Percentiles rank a stretch among this genome's conserved stretches.
These are phyloP conservation scores for Callyntrura sp. DNA, from an alignment of 2,888 invertebrate genomes.

Conservation along the genomic window DNA sequence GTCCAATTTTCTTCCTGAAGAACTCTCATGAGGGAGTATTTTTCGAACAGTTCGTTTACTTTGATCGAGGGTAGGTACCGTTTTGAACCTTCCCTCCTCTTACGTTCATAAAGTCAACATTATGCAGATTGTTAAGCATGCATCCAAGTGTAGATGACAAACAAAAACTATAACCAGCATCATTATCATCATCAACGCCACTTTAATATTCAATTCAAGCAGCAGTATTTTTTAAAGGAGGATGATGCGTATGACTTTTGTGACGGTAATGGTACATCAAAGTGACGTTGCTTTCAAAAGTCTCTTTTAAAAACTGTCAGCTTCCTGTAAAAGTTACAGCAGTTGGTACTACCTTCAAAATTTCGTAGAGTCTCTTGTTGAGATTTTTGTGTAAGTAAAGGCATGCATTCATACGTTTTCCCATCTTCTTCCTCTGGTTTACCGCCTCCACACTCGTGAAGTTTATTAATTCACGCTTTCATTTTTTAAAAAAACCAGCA, in stretches of 20 bases:
- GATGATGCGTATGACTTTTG: slow-evolving; percentile 56
- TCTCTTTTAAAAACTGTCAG: slow-evolving; percentile 4
- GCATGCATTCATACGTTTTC: slow-evolving; percentile 8
- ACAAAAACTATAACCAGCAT: slow-evolving; percentile 24
- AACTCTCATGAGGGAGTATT: slow-evolving; percentile 36
- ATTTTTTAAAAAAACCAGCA: slow-evolving; percentile 58
- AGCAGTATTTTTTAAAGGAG: not conserved
- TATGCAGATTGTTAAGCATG: slow-evolving; percentile 67
- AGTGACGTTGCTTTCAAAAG: slow-evolving; percentile 50
- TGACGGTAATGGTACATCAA: slow-evolving; percentile 45
- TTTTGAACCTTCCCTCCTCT: slow-evolving; percentile 10
- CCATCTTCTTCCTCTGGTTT: slow-evolving; percentile 55
- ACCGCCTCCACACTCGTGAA: slow-evolving; percentile 61
- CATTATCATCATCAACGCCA: slow-evolving; percentile 1
- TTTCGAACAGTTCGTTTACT: slow-evolving; percentile 66
- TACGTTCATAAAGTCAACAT: not conserved
- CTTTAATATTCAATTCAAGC: not conserved
- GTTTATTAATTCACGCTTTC: slow-evolving; percentile 75
- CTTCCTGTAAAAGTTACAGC: slow-evolving; percentile 42
- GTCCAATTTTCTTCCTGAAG: slow-evolving; percentile 56
- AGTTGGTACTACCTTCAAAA: slow-evolving; percentile 7
- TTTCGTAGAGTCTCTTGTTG: not conserved
- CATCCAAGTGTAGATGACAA: slow-evolving; percentile 76
- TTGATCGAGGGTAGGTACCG: slow-evolving; percentile 49
- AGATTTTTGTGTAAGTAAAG: not conserved